Conservation (phyloP, 2,113 vertebrate species). For the Nymphicus hollandicus region DNA sequence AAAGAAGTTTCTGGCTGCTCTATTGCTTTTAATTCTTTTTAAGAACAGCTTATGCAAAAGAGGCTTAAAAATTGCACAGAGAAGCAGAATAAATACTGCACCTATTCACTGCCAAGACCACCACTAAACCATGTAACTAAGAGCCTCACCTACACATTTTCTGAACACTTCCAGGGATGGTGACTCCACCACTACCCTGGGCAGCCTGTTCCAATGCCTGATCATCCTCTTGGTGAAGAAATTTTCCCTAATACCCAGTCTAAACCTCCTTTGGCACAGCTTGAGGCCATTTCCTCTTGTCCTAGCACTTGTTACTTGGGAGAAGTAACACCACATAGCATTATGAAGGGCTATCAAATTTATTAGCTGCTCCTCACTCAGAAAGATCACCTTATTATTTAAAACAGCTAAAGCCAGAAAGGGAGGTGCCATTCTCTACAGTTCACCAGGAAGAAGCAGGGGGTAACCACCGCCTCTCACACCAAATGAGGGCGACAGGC, state of each 20-base stretch:
- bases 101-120: neutral
- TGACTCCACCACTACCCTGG: neutral
- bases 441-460: neutral
- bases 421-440: neutral
- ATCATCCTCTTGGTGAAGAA: neutral
- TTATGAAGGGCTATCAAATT: neutral
- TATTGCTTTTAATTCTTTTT: neutral
- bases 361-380: neutral
- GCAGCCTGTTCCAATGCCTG: neutral
- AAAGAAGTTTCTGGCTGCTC: neutral
- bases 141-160: neutral
- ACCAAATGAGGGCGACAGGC: fast-evolving
- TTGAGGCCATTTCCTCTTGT: neutral
- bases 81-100: neutral
- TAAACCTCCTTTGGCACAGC: neutral
- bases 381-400: neutral
- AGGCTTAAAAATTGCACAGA: neutral
- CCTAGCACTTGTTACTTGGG: neutral
- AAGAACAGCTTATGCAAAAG: neutral
- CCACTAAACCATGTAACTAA: neutral
- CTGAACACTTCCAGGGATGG: neutral
- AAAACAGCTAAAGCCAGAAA: neutral
- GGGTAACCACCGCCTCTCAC: neutral
- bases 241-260: neutral
- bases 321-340: neutral